Evolutionary conservation across 2,113 vertebrate genomes (phyloP).

Genomic region (Choloepus hoffmanni): DNA sequence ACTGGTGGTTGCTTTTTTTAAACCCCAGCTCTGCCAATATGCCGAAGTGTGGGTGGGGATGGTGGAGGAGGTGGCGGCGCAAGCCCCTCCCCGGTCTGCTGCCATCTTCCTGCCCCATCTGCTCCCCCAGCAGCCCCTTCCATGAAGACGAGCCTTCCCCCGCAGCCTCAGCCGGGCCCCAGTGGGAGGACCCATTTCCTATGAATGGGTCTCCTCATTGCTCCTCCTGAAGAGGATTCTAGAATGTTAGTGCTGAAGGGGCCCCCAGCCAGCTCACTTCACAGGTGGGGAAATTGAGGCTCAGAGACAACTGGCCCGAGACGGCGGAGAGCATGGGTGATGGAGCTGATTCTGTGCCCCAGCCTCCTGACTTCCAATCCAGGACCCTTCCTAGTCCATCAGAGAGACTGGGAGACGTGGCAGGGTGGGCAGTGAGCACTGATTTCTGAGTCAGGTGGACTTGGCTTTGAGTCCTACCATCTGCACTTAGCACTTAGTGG

Average conservation of each 20-base stretch:
- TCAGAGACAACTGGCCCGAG: neutral
- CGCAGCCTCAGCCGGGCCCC: neutral
- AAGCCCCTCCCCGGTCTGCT: neutral
- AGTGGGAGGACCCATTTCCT: neutral
- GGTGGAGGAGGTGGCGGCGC: neutral
- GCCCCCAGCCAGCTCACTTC: neutral
- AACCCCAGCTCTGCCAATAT: constrained; percentile 41
- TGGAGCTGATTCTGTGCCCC: neutral
- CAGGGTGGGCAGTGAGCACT: rapidly evolving
- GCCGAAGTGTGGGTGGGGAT: neutral
- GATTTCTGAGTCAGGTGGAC: neutral
- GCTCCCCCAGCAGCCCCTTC: neutral
- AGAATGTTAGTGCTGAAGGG: neutral
- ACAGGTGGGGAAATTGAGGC: neutral
- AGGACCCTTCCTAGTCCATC: no score
- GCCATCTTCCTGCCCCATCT: constrained; percentile 16
- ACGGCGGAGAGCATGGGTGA: neutral
- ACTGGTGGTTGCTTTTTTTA: constrained; percentile 20
- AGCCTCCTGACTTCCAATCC: neutral
- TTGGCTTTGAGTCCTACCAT: neutral
- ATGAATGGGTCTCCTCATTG: neutral
- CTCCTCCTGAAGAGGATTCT: neutral
- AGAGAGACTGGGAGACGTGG: rapidly evolving
- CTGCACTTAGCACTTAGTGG: neutral
- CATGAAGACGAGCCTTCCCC: neutral